Evolutionary conservation across 2,888 invertebrate genomes (phyloP).

Genomic region (Zaprionus bogoriensis): DNA sequence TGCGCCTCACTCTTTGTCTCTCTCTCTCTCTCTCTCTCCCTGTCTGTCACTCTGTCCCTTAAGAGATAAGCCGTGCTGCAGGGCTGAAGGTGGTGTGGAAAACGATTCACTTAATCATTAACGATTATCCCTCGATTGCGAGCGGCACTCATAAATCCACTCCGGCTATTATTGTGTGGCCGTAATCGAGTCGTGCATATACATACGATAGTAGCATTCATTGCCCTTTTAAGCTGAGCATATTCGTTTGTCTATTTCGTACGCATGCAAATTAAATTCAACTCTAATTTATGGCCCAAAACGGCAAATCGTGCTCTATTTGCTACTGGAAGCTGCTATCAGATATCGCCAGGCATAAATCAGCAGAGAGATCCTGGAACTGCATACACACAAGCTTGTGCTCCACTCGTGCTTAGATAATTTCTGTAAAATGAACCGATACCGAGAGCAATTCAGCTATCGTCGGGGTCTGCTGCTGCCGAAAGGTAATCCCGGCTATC

Average conservation of each 20-base stretch:
- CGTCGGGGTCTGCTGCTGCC: too few relatives aligned
- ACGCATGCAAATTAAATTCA: not conserved
- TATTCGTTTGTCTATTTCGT: not conserved
- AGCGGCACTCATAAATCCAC: conserved; percentile 38
- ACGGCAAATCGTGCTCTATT: too few relatives aligned
- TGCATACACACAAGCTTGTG: too few relatives aligned
- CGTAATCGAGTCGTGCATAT: not conserved
- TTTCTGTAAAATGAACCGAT: too few relatives aligned
- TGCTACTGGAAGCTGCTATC: too few relatives aligned
- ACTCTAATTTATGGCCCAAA: not conserved
- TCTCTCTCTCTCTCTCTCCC: not conserved
- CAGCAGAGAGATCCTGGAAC: too few relatives aligned
- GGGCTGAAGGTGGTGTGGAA: not conserved
- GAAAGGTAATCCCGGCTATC: too few relatives aligned
- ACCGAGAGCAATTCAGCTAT: too few relatives aligned
- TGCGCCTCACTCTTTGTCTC: conserved; percentile 4
- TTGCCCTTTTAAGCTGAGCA: not conserved
- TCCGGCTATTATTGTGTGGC: conserved; percentile 4
- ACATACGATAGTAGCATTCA: not conserved
- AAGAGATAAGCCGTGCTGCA: conserved; percentile 14
- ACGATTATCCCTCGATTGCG: conserved; percentile 51
- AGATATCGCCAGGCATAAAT: too few relatives aligned
- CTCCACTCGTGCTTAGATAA: too few relatives aligned
- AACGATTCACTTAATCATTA: conserved; percentile 52
- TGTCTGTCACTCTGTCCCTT: conserved; percentile 17